Evolutionary conservation across 2,888 invertebrate species (phyloP), one percentile per base, ranked within the genome.

Genomic region (Platypus cylindrus): DNA sequence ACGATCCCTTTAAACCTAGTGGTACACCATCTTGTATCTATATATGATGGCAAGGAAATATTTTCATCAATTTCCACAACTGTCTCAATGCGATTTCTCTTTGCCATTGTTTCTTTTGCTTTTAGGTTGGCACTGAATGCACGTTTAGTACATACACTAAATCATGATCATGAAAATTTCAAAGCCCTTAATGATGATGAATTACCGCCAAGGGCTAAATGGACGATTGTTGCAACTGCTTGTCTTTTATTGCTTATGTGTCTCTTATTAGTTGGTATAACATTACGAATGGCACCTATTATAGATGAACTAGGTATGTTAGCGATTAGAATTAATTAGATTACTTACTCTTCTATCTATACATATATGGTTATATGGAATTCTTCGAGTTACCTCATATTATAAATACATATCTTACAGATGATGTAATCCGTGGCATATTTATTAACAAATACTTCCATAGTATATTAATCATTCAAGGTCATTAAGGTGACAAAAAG

Each of bases 191-290:
- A 85, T 54, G 80, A 82, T 0, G 85, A 86, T 49, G 86, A 86
- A 57, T 64, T 87, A 48, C 82, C 86, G 1, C 76, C 81, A 36
- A 71, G 85, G 35, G 87, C 87, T 20, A 75, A 86, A 46, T 87
- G 87, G 75, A 87, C 89, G 32, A 89, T 91, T 59, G 84, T 89
- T 61, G 81, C 85, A 51, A 89, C 90, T 26, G 90, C 90, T 41
- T 85, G 85, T 55, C 67, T 90, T 43, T 67, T 91, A 45, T 73
- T 91, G 39, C 75, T 87, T 55, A 83, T 90, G 68, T 89, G 90
- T 62, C 73, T 93, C 51, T 69, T 91, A 45, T 68, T 93, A 40
- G 90, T 93, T 17, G 91, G 90, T 11, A 82, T 91, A 36, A 91
- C 91, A 3, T 67, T 93, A 17, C 70, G 90, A 44, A 89, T 93